Evolutionary conservation across 2,113 vertebrate species (phyloP).

Genomic region (Tricholaema leucomelas): DNA sequence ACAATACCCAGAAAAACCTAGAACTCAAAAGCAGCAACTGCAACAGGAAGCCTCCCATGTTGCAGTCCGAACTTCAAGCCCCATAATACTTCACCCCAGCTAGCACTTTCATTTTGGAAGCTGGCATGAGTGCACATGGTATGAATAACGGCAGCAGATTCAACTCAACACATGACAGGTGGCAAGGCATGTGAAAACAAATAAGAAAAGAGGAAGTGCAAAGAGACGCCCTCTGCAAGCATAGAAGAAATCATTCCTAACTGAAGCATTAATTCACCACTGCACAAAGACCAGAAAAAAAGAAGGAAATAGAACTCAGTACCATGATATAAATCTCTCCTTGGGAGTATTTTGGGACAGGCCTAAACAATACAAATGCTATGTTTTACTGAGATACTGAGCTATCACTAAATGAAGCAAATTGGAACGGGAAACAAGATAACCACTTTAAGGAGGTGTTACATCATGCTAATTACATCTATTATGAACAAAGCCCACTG

Average conservation of each 20-base stretch:
- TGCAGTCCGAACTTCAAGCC: too few relatives aligned
- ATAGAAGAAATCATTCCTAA: neutral
- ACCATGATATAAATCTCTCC: conserved; percentile 19
- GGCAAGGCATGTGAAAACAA: neutral
- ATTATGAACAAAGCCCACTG: neutral
- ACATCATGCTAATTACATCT: neutral
- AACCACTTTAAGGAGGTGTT: neutral
- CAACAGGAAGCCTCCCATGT: too few relatives aligned
- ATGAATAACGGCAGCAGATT: too few relatives aligned
- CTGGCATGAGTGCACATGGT: too few relatives aligned
- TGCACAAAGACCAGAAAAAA: neutral
- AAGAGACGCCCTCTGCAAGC: neutral
- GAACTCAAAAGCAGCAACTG: too few relatives aligned
- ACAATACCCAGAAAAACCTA: too few relatives aligned
- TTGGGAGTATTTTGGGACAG: neutral
- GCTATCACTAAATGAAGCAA: neutral
- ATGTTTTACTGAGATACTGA: conserved; percentile 39
- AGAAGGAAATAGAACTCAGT: conserved; percentile 7
- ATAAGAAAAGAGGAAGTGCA: neutral
- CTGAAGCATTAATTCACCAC: neutral
- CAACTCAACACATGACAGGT: too few relatives aligned
- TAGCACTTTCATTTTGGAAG: too few relatives aligned
- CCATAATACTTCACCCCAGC: too few relatives aligned
- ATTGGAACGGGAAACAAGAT: conserved; percentile 22
- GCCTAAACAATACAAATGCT: conserved; percentile 1